These are phyloP conservation scores for Rhagophthalmus giganteus DNA, from an alignment of 2,888 invertebrate genomes.

Conservation along the genomic window DNA sequence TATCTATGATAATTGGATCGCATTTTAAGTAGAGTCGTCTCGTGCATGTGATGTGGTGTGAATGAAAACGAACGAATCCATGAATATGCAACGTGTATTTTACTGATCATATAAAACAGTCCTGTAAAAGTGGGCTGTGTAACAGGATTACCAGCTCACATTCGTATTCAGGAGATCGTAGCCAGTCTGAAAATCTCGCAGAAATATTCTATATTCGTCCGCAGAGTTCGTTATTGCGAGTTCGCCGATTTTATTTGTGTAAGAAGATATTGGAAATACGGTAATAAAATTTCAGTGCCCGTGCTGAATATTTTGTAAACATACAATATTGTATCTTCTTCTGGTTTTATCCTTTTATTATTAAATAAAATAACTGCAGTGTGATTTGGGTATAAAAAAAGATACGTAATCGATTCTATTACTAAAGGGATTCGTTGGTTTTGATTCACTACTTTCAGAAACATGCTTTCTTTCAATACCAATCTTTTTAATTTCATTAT, in stretches of 20 bases:
- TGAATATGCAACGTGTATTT: constrained; percentile 50
- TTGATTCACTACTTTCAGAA: too few relatives aligned
- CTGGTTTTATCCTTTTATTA: too few relatives aligned
- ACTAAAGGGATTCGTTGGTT: too few relatives aligned
- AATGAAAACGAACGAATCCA: constrained; percentile 42
- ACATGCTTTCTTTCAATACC: too few relatives aligned
- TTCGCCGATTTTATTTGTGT: constrained; percentile 32
- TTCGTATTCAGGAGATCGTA: constrained; percentile 40
- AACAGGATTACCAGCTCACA: constrained; percentile 44
- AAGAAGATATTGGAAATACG: constrained; percentile 21
- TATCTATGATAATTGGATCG: constrained; percentile 46
- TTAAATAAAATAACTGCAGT: too few relatives aligned
- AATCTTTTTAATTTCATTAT: too few relatives aligned
- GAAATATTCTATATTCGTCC: constrained; percentile 46
- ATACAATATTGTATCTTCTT: too few relatives aligned
- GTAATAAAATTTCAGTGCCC: constrained; percentile 14
- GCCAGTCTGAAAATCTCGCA: constrained; percentile 39
- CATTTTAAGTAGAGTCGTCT: constrained; percentile 40
- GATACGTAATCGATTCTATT: too few relatives aligned
- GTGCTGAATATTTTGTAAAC: neutral
- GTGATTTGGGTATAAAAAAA: too few relatives aligned
- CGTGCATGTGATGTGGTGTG: constrained; percentile 32
- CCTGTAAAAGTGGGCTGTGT: constrained; percentile 45
- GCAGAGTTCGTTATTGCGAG: constrained; percentile 34
- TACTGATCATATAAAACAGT: constrained; percentile 48